Base-by-base conservation (phyloP, 2,888 invertebrate species). In the Hypercompe scribonia region DNA sequence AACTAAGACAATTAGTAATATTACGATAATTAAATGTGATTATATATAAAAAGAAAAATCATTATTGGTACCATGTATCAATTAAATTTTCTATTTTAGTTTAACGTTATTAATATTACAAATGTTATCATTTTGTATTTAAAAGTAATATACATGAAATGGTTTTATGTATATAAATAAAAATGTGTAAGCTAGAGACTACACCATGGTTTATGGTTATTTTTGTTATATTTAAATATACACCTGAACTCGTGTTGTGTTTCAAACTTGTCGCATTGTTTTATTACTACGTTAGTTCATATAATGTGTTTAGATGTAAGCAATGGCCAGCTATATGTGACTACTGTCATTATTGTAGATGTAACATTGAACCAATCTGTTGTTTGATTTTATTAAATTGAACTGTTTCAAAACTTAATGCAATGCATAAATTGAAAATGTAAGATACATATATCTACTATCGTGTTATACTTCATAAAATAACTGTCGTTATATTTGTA, bases 301-400 rank as follows among this genome's bases (percentile, higher is more conserved):
- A 82, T 78, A 68, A n/a, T n/a, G 74, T 81, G 79, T 86, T 86
- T 90, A 90, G 87, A 78, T 89, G 79, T 90, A 87, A 90, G 81
- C 80, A 87, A 90, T 86, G 93, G 92, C 92, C 92, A 92, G 92
- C 91, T 88, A 87, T 90, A 87, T 86, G 89, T 86, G 89, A 91
- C 89, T 90, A 87, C 85, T 90, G 91, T 91, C 90, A 90, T 90
- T 91, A 88, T 89, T 89, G 86, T 93, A 90, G 88, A 88, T 91
- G 82, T 90, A 90, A 91, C 85, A 87, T 87, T 88, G 87, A 91
- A 86, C 87, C 85, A 90, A 90, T 89, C 87, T 92, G 89, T 94
- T 92, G 95, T 95, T 95, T 95, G 94, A 95, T 95, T 95, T 91
- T 93, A 93, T 92, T 92, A 91, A 95, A 95, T 95, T 95, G 95